Base-by-base conservation (phyloP, 37 sponge, comb jelly and placozoan genomes). In the Agelas oroides region DNA sequence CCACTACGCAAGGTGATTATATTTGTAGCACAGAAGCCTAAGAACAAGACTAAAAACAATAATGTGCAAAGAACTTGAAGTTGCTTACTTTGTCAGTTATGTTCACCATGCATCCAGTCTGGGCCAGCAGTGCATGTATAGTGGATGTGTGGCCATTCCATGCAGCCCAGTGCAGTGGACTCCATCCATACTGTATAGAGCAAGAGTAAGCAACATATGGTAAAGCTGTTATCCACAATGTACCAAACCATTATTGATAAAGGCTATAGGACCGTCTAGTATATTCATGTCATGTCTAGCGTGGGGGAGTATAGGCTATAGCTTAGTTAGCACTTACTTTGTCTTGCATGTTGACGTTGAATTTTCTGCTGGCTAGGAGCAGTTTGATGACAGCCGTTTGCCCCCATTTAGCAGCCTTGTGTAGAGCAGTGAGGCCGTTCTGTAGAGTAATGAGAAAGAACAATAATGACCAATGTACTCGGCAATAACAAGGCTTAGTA, bases 361-460 rank as follows among this genome's bases (percentile, higher is more conserved):
- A 69, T 39, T 55, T 67, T 31, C 71, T 30, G 46, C 87, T 82
- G 52, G 68, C 58, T 14, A 91, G 30, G 20, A 86, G 73, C 46
- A 82, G 78, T 57, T 86, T 86, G 5, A 86, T 78, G 17, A 91
- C 92, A 25, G 82, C 56, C 23, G 76, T 58, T 52, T 91, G 92
- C 0, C 92, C 92, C 56, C 70, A 15, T 36, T 81, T 81, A 2
- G 92, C 86, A 30, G 92, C 92, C 32, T 86, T 81, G 71, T 91
- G 92, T 31, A 91, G 71, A 20, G 92, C 92, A 55, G 38, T 91
- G 35, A 86, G 70, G 31, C 92, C 92, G 78, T 91, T 91, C 92
- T 86, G 41, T 2, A 76, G 36, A n/a, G n/a, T n/a, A n/a, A n/a
- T n/a, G 31, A 53, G 15, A 65, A 25, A 79, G 24, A 73, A 39